A percentile compares a stretch with the other conserved stretches of the same genome.
phyloP scores from a whole-genome alignment of 2,888 invertebrate species.

The Cheilosia urbana region DNA sequence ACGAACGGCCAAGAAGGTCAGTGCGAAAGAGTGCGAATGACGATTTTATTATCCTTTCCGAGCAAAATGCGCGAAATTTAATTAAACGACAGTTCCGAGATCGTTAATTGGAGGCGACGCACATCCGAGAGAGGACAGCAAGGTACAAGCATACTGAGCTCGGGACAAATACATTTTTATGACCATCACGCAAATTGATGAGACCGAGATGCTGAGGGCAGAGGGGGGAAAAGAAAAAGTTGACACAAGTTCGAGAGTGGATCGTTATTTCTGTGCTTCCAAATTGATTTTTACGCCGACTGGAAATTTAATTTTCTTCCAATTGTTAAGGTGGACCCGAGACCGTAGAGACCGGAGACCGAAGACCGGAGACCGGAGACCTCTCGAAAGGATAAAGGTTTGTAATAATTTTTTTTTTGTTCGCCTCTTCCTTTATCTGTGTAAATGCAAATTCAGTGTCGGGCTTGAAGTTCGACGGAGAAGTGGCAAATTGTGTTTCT shows the following conservation, averaged over 20 bases:
- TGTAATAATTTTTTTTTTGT: conserved; percentile 10
- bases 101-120: conserved; percentile 64
- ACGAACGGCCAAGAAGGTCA: conserved; percentile 35
- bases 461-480: not conserved
- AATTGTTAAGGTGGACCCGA: conserved; percentile 29
- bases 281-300: conserved; percentile 56
- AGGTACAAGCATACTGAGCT: conserved; percentile 8
- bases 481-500: conserved; percentile 50
- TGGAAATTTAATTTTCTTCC: conserved; percentile 58
- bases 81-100: conserved; percentile 61
- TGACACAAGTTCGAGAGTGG: conserved; percentile 53
- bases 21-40: conserved; percentile 52
- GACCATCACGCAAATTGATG: conserved; percentile 17
- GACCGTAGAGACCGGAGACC: too few relatives aligned
- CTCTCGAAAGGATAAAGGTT: conserved; percentile 25
- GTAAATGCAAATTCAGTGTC: conserved; percentile 15
- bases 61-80: conserved; percentile 65
- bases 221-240: not conserved
- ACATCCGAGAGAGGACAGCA: conserved; percentile 15
- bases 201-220: not conserved
- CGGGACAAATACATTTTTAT: conserved; percentile 60
- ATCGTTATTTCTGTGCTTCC: conserved; percentile 49
- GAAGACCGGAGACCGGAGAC: too few relatives aligned
- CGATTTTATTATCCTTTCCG: conserved; percentile 71
- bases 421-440: not conserved